A percentile compares a stretch with the other conserved stretches of the same genome.
Evolutionary conservation across 1,140 invertebrate genomes (phyloP).

Genomic region (Philopotamus ludificatus): DNA sequence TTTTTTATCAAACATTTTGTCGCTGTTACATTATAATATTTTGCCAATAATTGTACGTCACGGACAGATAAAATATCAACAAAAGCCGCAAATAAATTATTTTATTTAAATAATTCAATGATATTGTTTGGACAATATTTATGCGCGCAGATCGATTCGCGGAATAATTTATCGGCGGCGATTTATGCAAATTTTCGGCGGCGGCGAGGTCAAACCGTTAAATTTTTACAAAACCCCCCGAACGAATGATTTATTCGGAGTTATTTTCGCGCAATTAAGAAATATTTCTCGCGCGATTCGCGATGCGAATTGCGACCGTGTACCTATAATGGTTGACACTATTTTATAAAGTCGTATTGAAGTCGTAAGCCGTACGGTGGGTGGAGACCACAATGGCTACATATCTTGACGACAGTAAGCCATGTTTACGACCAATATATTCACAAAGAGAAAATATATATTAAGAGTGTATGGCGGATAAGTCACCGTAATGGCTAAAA

Average conservation of each 20-base stretch:
- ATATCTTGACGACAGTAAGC: constrained; percentile 39
- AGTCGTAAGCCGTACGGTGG: constrained; percentile 5
- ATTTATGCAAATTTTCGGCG: constrained; percentile 32
- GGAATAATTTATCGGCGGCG: constrained; percentile 31
- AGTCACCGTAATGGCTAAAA: background rate
- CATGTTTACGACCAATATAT: constrained; percentile 38
- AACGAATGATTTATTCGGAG: background rate
- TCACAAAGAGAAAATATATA: constrained; percentile 27
- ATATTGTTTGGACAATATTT: constrained; percentile 28
- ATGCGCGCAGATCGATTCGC: constrained; percentile 23
- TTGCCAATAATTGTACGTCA: background rate
- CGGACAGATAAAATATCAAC: no score
- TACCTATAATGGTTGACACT: background rate
- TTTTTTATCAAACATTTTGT: constrained; percentile 3
- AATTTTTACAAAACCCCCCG: no score
- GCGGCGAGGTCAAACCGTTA: background rate
- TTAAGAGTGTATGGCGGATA: background rate
- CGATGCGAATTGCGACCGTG: background rate
- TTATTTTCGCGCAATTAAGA: background rate
- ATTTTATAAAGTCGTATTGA: constrained; percentile 21
- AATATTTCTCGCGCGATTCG: no score
- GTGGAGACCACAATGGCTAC: constrained; percentile 26
- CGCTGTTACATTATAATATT: background rate
- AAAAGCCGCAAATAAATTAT: no score
- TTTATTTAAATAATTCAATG: no score